Evolutionary conservation across 1,140 invertebrate genomes (phyloP), one percentile per base, ranked within the genome.

Genomic region (Polypedilum pembai): DNA sequence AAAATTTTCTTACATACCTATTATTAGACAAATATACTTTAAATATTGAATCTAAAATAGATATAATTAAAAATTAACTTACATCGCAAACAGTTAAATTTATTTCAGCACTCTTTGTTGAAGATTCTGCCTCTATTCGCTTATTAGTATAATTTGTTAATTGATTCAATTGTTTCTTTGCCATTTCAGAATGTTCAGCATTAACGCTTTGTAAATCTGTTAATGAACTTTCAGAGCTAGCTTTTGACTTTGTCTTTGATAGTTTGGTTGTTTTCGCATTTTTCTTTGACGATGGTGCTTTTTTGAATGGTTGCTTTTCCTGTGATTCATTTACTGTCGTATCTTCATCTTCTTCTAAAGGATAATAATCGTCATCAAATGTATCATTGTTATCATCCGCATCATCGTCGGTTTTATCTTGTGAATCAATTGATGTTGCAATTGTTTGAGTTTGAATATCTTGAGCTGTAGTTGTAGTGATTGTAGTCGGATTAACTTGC

Each of bases 1-100:
- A 92, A 93, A 0, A 86, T 85, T 79, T 90, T 91, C 0, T 85
- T 84, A 79, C 91, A 93, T 0, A 86, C 85, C 0, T 83, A 76
- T 40, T 80, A 81, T 73, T 75, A 8, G 8, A 45, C 8, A 45
- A 12, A 45, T 41, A 10, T 41, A 7, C 40, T 7, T 41, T 41
- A 41, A 7, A 41, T 41, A 41, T 41, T 41, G 10, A 41, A 7
- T 33, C 24, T 33, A 33, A 33, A 5, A 33, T 33, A 33, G 5
- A 33, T n/a, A 33, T 33, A 33, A 33, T 2, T 12, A 45, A 3
- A 15, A 12, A 56, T 15, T 12, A 1, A 56, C 45, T 12, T 56
- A 69, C 65, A 69, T 69, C 65, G 10, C 65, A 69, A 69, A 69
- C 65, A 10, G 65, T 69, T 7, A 69, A 21, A 69, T 69, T 69